Evolutionary conservation across 1,140 invertebrate species (phyloP), one percentile per base, ranked within the genome.

Genomic region (Pectinophora gossypiella): DNA sequence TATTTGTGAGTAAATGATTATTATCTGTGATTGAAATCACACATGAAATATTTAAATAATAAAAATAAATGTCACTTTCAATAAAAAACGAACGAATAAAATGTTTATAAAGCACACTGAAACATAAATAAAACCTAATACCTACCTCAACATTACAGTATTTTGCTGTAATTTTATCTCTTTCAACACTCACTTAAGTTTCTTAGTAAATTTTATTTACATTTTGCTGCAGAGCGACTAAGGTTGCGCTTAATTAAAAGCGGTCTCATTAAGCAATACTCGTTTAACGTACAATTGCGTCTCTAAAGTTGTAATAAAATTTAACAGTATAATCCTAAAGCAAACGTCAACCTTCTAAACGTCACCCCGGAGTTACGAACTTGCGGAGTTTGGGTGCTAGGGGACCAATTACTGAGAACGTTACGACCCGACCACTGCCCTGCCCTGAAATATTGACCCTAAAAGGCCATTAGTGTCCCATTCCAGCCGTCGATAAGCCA

Each of bases 381-480:
- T 22, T 9, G 6, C 15, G 36, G 36, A 56, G 49, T 64, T 67
- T 61, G 61, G 66, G 42, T 40, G 51, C 27, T 46, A 13, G 12
- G 51, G 67, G 70, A 72, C 67, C 76, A 69, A 81, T 81, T 73
- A 79, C 67, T 54, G 59, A 56, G 19, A 40, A 60, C 61, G 57
- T 72, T 74, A 72, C 56, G 54, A 57, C 53, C 56, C 52, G 51
- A 51, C 64, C 66, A 53, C 57, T 42, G 54, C 49, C 55, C 56
- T 56, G 54, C 54, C 44, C 66, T 78, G 63, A 83, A 78, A 74
- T 81, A 84, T 76, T 72, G 72, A 79, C 70, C 72, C 60, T 64
- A 52, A 64, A 72, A 71, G 65, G 47, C 67, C 67, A 81, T 84
- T 81, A 77, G 66, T 67, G 67, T 60, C 61, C 70, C 69, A 51